Evolutionary conservation across 2,888 invertebrate species (phyloP).

Genomic region (Dicranocentrus wangi): DNA sequence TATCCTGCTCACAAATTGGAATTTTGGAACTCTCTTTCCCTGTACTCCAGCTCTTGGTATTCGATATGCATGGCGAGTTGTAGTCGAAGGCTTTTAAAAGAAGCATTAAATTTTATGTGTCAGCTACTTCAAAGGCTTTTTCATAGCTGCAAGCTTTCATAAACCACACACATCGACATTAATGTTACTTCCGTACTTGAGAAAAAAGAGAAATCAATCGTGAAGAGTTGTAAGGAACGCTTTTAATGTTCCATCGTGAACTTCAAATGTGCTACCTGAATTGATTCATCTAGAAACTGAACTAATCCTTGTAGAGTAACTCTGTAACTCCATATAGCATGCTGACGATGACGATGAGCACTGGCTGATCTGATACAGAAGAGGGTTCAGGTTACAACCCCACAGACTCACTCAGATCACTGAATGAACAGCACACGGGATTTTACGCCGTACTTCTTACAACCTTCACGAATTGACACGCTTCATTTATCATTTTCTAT

Average conservation of each 20-base stretch:
- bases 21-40: neutral
- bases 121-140: slow-evolving; percentile 49
- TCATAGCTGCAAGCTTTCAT: slow-evolving; percentile 17
- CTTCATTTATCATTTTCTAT: slow-evolving; percentile 54
- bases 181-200: slow-evolving; percentile 30
- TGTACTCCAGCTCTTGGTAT: neutral
- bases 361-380: too few species aligned
- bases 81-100: slow-evolving; percentile 25
- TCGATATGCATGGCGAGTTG: neutral
- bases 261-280: too few species aligned
- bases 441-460: slow-evolving; percentile 9
- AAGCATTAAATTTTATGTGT: slow-evolving; percentile 51
- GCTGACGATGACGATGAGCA: too few species aligned
- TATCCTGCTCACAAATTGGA: neutral
- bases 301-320: too few species aligned
- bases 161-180: slow-evolving; percentile 28
- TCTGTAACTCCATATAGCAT: too few species aligned
- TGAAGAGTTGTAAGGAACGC: slow-evolving; percentile 17
- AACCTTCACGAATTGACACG: slow-evolving; percentile 39
- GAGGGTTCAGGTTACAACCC: too few species aligned
- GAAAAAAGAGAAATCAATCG: slow-evolving; percentile 37
- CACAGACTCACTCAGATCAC: too few species aligned
- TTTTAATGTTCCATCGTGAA: neutral
- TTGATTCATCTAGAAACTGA: too few species aligned
- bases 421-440: too few species aligned